A percentile compares a stretch with the other conserved stretches of the same genome.
Conservation (phyloP, 37 sponge, comb jelly and placozoan species). For the Diacarnus erythraeanus region DNA sequence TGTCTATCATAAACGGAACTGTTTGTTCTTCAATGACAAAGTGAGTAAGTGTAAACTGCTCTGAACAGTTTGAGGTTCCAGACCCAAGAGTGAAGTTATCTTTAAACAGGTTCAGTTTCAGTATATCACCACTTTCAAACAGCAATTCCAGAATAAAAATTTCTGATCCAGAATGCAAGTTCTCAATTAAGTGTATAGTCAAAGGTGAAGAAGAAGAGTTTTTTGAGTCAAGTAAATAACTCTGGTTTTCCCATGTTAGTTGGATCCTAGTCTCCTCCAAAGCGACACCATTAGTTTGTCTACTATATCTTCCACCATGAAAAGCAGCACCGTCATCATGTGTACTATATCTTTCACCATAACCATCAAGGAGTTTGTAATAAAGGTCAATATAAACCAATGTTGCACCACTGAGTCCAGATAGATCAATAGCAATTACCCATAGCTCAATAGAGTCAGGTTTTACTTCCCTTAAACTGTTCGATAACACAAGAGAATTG, state of each 20-base stretch:
- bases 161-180: slow-evolving; percentile 2
- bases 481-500: not conserved
- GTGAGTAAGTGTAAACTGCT: not conserved
- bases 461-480: not conserved
- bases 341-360: not conserved
- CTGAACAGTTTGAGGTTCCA: not conserved
- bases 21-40: not conserved
- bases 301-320: not conserved
- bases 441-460: slow-evolving; percentile 5
- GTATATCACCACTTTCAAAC: not conserved
- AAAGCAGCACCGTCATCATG: too few species aligned
- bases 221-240: not conserved
- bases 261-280: not conserved
- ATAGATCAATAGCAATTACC: slow-evolving; percentile 15
- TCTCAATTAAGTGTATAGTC: not conserved
- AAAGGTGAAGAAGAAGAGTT: not conserved
- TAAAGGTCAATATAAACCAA: slow-evolving; percentile 11
- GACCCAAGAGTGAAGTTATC: not conserved
- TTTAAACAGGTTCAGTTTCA: not conserved
- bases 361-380: not conserved
- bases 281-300: not conserved
- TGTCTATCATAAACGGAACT: slow-evolving; percentile 14
- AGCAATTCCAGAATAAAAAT: not conserved
- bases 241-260: not conserved
- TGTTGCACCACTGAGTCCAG: slow-evolving; percentile 22